Percentiles rank a stretch among this genome's conserved stretches.
Conservation (phyloP, 2,888 invertebrate species). For the Prionchulus punctatus region DNA sequence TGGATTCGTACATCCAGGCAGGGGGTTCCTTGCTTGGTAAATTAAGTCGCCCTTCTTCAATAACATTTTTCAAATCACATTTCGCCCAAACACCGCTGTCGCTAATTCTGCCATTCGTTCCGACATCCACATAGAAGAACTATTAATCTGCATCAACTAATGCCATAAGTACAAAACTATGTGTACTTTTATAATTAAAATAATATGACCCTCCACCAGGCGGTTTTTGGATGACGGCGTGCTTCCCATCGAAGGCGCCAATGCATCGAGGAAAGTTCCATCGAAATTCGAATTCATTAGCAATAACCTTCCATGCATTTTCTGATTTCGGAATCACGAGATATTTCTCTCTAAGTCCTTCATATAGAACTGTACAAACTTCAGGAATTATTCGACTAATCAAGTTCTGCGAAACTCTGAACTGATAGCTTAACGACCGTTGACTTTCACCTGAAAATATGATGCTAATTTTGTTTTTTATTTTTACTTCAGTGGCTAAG, state of each 20-base stretch:
- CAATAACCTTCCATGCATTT: not conserved
- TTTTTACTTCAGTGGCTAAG: not conserved
- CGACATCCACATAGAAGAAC: constrained; percentile 7
- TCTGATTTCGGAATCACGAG: not conserved
- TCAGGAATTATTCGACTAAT: constrained; percentile 4
- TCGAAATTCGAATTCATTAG: not conserved
- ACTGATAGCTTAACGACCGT: constrained; percentile 4
- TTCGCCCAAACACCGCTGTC: not conserved
- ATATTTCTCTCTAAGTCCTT: not conserved
- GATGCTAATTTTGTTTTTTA: not conserved
- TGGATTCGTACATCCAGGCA: not conserved
- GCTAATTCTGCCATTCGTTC: constrained; percentile 1
- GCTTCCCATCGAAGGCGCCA: constrained; percentile 6
- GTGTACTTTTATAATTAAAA: constrained; percentile 4
- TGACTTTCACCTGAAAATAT: constrained; percentile 4
- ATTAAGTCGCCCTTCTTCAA: not conserved
- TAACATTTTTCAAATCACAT: not conserved
- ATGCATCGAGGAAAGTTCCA: constrained; percentile 9
- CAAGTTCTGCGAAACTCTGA: not conserved
- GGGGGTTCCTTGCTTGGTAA: not conserved
- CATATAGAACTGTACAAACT: constrained; percentile 3
- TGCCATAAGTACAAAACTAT: not conserved
- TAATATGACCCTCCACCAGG: not conserved
- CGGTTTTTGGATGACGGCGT: constrained; percentile 1
- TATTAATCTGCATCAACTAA: constrained; percentile 7